Base-by-base conservation (phyloP, 2,888 invertebrate genomes). In the Criorhina ranunculi region DNA sequence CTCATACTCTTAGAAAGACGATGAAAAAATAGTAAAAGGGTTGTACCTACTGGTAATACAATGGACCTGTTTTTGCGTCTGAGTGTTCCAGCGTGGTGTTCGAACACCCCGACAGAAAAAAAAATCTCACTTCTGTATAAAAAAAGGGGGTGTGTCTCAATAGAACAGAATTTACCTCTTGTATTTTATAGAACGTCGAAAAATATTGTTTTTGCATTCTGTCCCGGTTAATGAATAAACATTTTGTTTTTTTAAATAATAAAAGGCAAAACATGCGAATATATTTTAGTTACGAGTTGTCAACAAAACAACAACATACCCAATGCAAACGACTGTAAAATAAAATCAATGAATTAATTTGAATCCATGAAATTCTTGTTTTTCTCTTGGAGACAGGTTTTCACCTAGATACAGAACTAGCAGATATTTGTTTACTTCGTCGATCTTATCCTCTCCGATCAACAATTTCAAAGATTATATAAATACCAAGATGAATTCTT, bases 391-490 rank as follows among this genome's bases (percentile, higher is more conserved):
- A 69, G 72, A 82, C 82, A 31, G 79, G 83, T 83, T 79, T 79
- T 57, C 15, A 31, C 35, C 31, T 57, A 64, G 51, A 60, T 37
- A 9, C 37, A 29, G 17, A 64, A 19, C 40, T 6, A 64, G 44
- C 49, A 57, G 51, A 62, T 69, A 57, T 76, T 76, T 81, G 81
- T 75, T 81, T 76, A 76, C 80, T 76, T 9, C 3, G 15, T 42
- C 37, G 57, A 69, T 57, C 37, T 11, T 66, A 19, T 64, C 53
- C 55, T 67, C 42, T 49, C 15, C 9, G 17, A 51, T 19, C 35
- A 5, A 66, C 12, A 40, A 9, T 12, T 1, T 5, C 8, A 40
- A 6, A 33, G 46, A 29, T 76, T 83, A 86, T 88, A 88, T 87
- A 87, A 86, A 86, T 69, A 86, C 75, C 59, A 19, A 51, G 15